Base-by-base conservation (phyloP, 2,113 vertebrate genomes). In the Bolborhynchus lineola region DNA sequence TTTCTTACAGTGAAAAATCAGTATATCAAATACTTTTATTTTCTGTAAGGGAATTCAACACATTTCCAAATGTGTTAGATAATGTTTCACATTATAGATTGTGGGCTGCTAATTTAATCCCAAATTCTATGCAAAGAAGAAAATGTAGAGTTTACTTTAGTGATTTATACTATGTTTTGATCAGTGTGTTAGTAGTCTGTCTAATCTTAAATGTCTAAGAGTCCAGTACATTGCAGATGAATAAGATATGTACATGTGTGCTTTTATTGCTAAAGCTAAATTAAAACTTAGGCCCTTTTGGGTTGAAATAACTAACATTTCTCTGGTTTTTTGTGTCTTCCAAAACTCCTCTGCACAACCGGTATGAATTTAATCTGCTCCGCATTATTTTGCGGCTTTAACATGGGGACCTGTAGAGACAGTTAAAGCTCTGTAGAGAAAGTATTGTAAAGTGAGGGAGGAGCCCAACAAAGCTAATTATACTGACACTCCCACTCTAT, bases 401-500 rank as follows among this genome's bases (percentile, higher is more conserved):
- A 69, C 84, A 13, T 59, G 57, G 80, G 82, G 79, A 93, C 97
- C 96, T 97, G 94, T 46, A 96, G 95, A 97, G 96, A 92, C 88
- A 72, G 82, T 81, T 72, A 85, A 95, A 95, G 96, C 95, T 95
- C 6, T 93, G 85, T 79, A 86, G 46, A 62, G 96, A 95, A 42
- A 14, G 44, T 94, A 91, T 95, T 97, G 96, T 97, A 33, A 86
- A 81, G 94, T 96, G 90, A 92, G 94, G 85, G 97, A 95, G 81
- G 97, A 92, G 90, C 96, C 96, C 93, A 94, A 79, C 93, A 86
- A 97, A 96, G 96, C 96, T 97, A 98, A 98, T 98, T 97, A 96
- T 74, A 96, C 42, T 94, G 96, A 96, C 94, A 96, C 97, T 97
- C 96, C 97, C 87, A 97, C 97, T 96, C 59, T 97, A 94, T 98